These are phyloP conservation scores for Drosophila cracens DNA, from an alignment of 2,888 invertebrate genomes.

Conservation along the genomic window DNA sequence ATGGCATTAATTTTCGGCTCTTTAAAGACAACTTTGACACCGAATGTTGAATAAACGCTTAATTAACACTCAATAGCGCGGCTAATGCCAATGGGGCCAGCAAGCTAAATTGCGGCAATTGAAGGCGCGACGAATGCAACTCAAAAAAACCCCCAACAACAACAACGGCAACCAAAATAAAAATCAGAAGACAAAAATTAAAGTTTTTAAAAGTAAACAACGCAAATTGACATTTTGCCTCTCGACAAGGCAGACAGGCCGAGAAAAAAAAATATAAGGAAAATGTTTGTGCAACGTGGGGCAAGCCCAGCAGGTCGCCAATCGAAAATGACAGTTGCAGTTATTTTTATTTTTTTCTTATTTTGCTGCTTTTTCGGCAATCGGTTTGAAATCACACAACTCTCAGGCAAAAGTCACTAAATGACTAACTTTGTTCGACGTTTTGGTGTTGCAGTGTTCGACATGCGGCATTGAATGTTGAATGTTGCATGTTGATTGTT, in stretches of 20 bases:
- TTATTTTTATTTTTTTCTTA: conserved; percentile 51
- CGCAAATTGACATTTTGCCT: conserved; percentile 78
- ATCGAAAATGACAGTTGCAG: conserved; percentile 82
- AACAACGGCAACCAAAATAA: conserved; percentile 21
- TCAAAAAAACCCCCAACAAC: conserved; percentile 38
- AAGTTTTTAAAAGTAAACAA: conserved; percentile 76
- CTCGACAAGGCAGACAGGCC: conserved; percentile 59
- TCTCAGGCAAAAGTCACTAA: conserved; percentile 62
- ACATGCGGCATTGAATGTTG: conserved; percentile 64
- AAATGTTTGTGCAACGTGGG: conserved; percentile 59
- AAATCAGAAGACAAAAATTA: conserved; percentile 64
- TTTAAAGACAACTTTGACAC: conserved; percentile 78
- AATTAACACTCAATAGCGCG: conserved; percentile 78
- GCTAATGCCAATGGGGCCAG: conserved; percentile 56
- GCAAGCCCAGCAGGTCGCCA: conserved; percentile 80
- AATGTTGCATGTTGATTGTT: conserved; percentile 44
- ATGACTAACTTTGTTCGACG: conserved; percentile 70
- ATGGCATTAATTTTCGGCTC: conserved; percentile 78
- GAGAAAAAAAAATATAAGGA: conserved; percentile 24
- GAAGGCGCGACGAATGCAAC: conserved; percentile 80
- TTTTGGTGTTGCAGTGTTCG: conserved; percentile 51
- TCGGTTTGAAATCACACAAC: conserved; percentile 47
- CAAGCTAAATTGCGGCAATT: conserved; percentile 70
- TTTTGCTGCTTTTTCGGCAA: conserved; percentile 38
- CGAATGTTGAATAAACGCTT: conserved; percentile 78